These are phyloP conservation scores for Cataglyphis livida DNA, from an alignment of 2,888 invertebrate genomes.

Conservation along the genomic window DNA sequence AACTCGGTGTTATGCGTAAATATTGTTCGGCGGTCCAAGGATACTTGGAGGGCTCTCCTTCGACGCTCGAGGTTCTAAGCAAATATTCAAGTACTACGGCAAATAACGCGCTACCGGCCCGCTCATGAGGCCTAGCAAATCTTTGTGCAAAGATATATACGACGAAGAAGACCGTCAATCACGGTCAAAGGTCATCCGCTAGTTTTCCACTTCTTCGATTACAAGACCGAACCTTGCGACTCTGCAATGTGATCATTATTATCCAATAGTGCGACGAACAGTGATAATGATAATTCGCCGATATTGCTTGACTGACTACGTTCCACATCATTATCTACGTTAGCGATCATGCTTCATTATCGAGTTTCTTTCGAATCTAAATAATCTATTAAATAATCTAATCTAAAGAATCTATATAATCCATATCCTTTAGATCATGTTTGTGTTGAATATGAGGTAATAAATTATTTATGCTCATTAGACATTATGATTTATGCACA, in stretches of 20 bases:
- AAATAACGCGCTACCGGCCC: conserved; percentile 71
- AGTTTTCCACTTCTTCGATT: conserved; percentile 41
- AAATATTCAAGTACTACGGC: conserved; percentile 73
- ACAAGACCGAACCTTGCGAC: not conserved
- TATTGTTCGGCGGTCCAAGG: conserved; percentile 77
- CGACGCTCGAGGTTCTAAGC: conserved; percentile 72
- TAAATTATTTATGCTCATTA: not conserved
- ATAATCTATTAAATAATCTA: too few species aligned
- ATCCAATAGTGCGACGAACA: conserved; percentile 3
- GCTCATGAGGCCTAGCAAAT: conserved; percentile 59
- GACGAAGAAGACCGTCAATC: conserved; percentile 62
- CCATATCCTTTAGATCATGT: not conserved
- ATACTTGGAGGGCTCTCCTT: conserved; percentile 71
- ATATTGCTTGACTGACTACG: conserved; percentile 16
- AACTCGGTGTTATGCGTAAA: conserved; percentile 77
- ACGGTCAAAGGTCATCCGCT: conserved; percentile 66
- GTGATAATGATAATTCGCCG: conserved; percentile 27
- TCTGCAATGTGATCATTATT: conserved; percentile 6
- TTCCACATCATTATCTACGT: conserved; percentile 5
- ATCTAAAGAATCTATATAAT: too few species aligned
- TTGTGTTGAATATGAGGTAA: not conserved
- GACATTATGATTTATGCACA: not conserved
- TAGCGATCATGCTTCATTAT: not conserved
- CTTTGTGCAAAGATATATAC: conserved; percentile 56
- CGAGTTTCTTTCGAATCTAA: not conserved